Base-by-base conservation (phyloP, 1,140 invertebrate genomes). In the Andrena cerasifolii region DNA sequence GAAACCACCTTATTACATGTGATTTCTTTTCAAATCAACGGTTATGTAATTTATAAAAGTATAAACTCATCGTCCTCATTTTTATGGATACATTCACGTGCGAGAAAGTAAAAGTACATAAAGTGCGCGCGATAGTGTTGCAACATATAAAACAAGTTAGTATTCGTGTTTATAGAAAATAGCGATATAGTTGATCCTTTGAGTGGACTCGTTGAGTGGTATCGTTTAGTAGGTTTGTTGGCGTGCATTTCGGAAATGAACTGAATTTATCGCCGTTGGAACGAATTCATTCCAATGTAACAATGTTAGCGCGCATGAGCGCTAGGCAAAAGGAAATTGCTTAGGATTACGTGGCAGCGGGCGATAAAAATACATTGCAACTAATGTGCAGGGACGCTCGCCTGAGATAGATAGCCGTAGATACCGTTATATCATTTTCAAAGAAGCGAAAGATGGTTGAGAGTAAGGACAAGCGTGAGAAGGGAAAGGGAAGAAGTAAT, bases 321-420 rank as follows among this genome's bases (percentile, higher is more conserved):
- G 31, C 51, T 49, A 47, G 59, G 31, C 24, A 56, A 83, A 80
- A 79, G 83, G 51, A 62, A 70, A 63, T 54, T 80, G 77, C 80
- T 79, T 80, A 71, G 61, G 65, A 66, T 84, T 84, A 83, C 81
- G 81, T 84, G 82, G 81, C 82, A 82, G 40, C 49, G 53, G 40
- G 82, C 3, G 80, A 78, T 82, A 83, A 82, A 83, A 83, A 83
- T 83, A 82, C 54, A 26, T 65, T 82, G 18, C 67, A 68, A 31
- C 43, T 59, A 71, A 68, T 68, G 68, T 68, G 56, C 33, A 36
- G 28, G 21, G 24, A 2, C 28, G 24, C 14, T 63, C 36, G 18
- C 54, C 26, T 21, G 6, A 66, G n/a, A 56, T 56, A 54, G n/a
- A 12, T 24, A n/a, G n/a, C 33, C 31, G 36, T 36, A 62, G 16